Percentiles rank a stretch among this genome's conserved stretches.
These are phyloP conservation scores for Amia ocellicauda DNA, from an alignment of 2,113 vertebrate genomes.

Conservation along the genomic window DNA sequence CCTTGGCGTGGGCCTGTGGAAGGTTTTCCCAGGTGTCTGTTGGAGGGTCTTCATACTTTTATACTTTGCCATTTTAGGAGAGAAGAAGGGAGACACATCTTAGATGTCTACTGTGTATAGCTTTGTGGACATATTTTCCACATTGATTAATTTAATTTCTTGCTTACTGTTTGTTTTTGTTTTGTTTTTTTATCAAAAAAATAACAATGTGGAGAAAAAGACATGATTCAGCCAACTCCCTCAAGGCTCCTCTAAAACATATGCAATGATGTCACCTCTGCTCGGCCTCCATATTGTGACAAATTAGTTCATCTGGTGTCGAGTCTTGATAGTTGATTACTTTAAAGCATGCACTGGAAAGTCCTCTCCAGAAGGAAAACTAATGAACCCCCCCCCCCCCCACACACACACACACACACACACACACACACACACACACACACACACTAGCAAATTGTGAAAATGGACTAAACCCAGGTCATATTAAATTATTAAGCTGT, in stretches of 20 bases:
- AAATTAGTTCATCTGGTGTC: constrained; percentile 23
- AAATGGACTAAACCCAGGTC: constrained; percentile 30
- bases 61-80: no score
- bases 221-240: background rate
- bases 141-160: no score
- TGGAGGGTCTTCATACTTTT: no score
- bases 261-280: background rate
- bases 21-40: no score
- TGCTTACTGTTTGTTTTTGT: background rate
- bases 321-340: constrained; percentile 40
- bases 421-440: background rate
- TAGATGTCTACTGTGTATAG: no score
- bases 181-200: no score
- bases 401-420: constrained; percentile 5
- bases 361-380: constrained; percentile 30
- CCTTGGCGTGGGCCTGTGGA: no score
- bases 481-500: constrained; percentile 37
- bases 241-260: background rate
- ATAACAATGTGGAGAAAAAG: background rate
- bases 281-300: constrained; percentile 10
- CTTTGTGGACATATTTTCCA: background rate
- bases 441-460: constrained; percentile 19
- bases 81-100: no score
- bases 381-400: constrained; percentile 32
- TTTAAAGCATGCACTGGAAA: constrained; percentile 43